Conservation (phyloP, 2,113 vertebrate genomes). For the Semnornis frantzii region DNA sequence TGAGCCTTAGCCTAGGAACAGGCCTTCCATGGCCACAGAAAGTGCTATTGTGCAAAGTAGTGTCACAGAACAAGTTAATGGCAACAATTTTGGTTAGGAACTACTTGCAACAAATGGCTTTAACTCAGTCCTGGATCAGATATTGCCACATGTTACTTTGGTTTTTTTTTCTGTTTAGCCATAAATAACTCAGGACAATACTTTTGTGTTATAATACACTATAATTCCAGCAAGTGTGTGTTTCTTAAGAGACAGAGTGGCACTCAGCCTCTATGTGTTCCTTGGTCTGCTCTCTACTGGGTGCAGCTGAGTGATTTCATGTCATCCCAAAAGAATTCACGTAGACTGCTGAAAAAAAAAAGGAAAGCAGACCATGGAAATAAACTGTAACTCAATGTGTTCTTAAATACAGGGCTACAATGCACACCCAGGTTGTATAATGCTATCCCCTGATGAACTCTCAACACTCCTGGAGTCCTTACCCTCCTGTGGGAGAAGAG, state of each 20-base stretch:
- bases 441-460: not conserved
- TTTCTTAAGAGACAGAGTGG: slow-evolving; percentile 12
- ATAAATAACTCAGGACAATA: slow-evolving; percentile 25
- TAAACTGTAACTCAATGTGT: slow-evolving; percentile 43
- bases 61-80: not conserved
- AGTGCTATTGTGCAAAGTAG: not conserved
- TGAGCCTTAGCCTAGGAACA: not conserved
- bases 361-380: slow-evolving; percentile 41
- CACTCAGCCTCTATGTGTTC: not conserved
- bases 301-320: slow-evolving; percentile 46
- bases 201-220: slow-evolving; percentile 18
- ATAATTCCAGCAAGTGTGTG: slow-evolving; percentile 34
- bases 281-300: not conserved
- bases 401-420: slow-evolving; percentile 46
- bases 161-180: not conserved
- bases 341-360: slow-evolving; percentile 32
- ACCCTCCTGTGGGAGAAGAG: not conserved
- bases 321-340: slow-evolving; percentile 52
- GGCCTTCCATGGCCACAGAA: not conserved
- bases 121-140: slow-evolving; percentile 12
- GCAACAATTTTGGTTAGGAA: slow-evolving; percentile 35
- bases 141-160: slow-evolving; percentile 27
- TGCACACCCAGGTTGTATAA: not conserved
- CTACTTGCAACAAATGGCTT: not conserved
- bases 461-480: not conserved